Evolutionary conservation across 2,113 vertebrate genomes (phyloP).

Genomic region (Ahaetulla prasina): DNA sequence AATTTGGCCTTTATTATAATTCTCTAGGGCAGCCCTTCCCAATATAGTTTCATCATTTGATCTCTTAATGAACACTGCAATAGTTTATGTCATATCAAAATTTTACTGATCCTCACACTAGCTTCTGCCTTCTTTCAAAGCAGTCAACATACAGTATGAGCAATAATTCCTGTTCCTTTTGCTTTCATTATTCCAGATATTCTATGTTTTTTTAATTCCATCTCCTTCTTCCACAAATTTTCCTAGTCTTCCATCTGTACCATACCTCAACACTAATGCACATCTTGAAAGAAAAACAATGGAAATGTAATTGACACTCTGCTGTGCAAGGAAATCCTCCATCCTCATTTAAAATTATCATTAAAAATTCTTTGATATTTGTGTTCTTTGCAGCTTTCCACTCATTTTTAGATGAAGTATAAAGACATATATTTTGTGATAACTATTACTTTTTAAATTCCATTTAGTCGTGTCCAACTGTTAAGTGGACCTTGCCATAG

Average conservation of each 20-base stretch:
- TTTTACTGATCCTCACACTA: too few species aligned
- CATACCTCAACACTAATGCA: not conserved
- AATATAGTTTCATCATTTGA: not conserved
- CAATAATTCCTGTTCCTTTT: not conserved
- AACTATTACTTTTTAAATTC: not conserved
- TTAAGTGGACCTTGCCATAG: too few species aligned
- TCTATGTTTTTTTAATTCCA: not conserved
- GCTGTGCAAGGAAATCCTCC: too few species aligned
- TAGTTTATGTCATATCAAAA: too few species aligned
- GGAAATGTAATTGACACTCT: too few species aligned
- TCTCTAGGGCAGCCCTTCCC: conserved; percentile 47
- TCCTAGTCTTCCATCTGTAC: not conserved
- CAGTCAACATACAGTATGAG: not conserved
- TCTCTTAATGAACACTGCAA: too few species aligned
- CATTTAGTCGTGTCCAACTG: too few species aligned
- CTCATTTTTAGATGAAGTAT: not conserved
- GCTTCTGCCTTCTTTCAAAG: too few species aligned
- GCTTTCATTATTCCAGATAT: not conserved
- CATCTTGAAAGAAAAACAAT: too few species aligned
- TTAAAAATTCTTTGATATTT: not conserved
- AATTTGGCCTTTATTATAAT: conserved; percentile 39
- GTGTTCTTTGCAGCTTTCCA: not conserved
- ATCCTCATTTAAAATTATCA: conserved; percentile 27
- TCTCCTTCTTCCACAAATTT: not conserved
- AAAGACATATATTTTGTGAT: not conserved